Evolutionary conservation across 2,113 vertebrate genomes (phyloP).

Genomic region (Leptocoma aspasia): DNA sequence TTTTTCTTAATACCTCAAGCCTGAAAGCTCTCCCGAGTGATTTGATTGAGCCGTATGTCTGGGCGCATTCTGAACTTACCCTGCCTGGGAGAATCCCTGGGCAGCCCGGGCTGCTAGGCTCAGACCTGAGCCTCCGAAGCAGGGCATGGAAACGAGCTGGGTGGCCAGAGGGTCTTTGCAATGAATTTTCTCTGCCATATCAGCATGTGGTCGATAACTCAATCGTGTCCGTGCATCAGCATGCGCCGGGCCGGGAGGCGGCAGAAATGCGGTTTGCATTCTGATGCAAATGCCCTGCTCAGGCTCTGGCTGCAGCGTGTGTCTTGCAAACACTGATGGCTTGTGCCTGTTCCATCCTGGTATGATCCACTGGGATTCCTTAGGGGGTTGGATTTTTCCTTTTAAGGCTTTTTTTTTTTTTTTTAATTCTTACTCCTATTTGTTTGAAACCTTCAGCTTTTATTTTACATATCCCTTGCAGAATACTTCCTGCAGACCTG

Average conservation of each 20-base stretch:
- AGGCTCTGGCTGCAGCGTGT: rapidly evolving
- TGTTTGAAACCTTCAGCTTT: background rate
- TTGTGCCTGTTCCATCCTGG: background rate
- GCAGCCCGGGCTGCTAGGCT: background rate
- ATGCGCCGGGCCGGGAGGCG: background rate
- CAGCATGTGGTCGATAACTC: constrained; percentile 13
- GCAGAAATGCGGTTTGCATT: background rate
- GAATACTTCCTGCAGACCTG: background rate
- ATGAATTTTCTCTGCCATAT: background rate
- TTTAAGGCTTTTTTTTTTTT: too few relatives aligned
- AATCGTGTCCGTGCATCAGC: background rate
- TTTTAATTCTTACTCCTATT: background rate
- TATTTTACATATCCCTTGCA: background rate
- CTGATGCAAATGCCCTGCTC: background rate
- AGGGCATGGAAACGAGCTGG: background rate
- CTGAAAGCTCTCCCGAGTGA: background rate
- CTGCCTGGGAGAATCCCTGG: background rate
- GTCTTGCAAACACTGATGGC: background rate
- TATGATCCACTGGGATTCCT: background rate
- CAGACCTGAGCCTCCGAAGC: background rate
- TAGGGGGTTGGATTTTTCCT: background rate
- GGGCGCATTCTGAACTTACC: rapidly evolving
- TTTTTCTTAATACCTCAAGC: background rate
- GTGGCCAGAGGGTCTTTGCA: background rate
- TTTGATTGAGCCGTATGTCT: background rate